A percentile compares a stretch with the other conserved stretches of the same genome.
phyloP scores from a whole-genome alignment of 2,888 invertebrate genomes.

The Byasa hedistus region DNA sequence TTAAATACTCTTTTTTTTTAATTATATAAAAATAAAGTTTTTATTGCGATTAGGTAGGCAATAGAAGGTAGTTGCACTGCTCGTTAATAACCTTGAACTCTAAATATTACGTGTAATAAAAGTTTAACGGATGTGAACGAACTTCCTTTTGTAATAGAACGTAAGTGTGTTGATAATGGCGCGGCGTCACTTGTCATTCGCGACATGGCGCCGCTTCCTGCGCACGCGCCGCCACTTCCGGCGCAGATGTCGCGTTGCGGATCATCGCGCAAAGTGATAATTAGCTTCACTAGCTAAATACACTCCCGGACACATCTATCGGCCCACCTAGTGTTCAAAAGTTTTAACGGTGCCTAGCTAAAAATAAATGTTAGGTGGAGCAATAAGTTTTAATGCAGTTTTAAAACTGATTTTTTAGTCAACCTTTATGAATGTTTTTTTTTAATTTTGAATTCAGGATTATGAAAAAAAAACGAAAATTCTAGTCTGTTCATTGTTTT shows the following conservation, averaged over 20 bases:
- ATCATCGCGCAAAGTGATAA: constrained; percentile 15
- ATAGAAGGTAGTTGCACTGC: not conserved
- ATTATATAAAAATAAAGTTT: not conserved
- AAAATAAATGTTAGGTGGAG: too few relatives aligned
- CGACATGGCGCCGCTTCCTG: constrained; percentile 31
- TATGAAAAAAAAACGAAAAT: too few relatives aligned
- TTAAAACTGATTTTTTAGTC: too few relatives aligned
- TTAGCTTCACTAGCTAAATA: too few relatives aligned
- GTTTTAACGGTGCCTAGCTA: too few relatives aligned
- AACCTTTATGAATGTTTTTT: too few relatives aligned
- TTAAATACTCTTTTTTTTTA: not conserved
- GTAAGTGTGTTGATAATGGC: constrained; percentile 4
- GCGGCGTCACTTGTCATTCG: constrained; percentile 20
- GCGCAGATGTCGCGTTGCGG: constrained; percentile 24
- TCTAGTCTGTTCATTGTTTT: too few relatives aligned
- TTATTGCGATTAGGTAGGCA: too few relatives aligned
- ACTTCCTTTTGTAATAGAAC: constrained; percentile 9
- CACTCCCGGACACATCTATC: too few relatives aligned
- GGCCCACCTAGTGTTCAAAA: too few relatives aligned
- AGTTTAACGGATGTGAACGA: constrained; percentile 9
- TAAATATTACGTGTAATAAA: not conserved
- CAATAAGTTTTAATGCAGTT: too few relatives aligned
- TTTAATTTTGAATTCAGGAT: too few relatives aligned
- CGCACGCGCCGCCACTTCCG: constrained; percentile 33
- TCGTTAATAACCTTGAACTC: constrained; percentile 1